A percentile compares a stretch with the other conserved stretches of the same genome.
Evolutionary conservation across 2,888 invertebrate genomes (phyloP).

Genomic region (Tenthredo livida): DNA sequence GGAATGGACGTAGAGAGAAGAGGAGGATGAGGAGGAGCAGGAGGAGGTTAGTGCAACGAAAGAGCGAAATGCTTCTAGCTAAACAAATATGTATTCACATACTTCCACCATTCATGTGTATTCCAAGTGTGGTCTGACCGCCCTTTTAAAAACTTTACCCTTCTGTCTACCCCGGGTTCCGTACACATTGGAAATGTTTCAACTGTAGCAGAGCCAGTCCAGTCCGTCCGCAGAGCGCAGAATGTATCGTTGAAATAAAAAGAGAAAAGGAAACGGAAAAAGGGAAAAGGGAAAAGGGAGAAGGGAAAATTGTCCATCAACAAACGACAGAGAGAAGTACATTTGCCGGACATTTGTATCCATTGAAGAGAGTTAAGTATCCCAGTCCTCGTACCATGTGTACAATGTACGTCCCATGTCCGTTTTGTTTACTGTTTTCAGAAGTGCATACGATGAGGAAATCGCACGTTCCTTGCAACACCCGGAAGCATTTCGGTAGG

Average conservation of each 20-base stretch:
- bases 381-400: background rate
- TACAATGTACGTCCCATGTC: background rate
- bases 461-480: background rate
- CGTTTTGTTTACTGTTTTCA: constrained; percentile 22
- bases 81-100: constrained; percentile 77
- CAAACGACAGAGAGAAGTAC: constrained; percentile 2
- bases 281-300: constrained; percentile 29
- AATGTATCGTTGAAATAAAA: constrained; percentile 15
- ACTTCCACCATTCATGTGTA: constrained; percentile 76
- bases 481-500: no score
- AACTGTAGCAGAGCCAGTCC: constrained; percentile 11
- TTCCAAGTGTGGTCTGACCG: constrained; percentile 61
- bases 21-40: constrained; percentile 42
- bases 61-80: constrained; percentile 75
- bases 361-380: constrained; percentile 19
- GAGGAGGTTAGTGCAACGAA: constrained; percentile 62
- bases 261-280: background rate
- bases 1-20: constrained; percentile 49
- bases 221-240: constrained; percentile 6
- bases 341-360: constrained; percentile 24
- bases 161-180: constrained; percentile 55
- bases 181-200: constrained; percentile 55
- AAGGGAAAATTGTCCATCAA: background rate
- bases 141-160: constrained; percentile 75
- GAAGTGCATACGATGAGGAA: constrained; percentile 4